These are phyloP conservation scores for Danio choprae DNA, from an alignment of 2,797 vertebrate species.

Conservation along the genomic window DNA sequence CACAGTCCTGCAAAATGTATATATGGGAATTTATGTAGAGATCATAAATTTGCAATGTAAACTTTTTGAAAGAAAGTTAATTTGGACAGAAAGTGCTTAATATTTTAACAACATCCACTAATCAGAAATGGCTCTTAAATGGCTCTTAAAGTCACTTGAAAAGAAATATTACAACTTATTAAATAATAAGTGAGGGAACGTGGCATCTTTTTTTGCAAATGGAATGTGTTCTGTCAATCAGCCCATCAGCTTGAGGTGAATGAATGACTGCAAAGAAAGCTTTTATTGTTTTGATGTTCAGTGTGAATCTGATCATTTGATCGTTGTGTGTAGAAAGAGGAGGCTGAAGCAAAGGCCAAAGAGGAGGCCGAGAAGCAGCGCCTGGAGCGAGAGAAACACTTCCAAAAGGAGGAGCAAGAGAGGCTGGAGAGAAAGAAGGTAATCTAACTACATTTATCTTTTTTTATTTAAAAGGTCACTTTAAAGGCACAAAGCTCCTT, in stretches of 20 bases:
- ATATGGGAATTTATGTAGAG: not conserved
- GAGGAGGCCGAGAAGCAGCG: slow-evolving; percentile 94
- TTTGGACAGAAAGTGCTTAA: not conserved
- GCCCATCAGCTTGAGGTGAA: not conserved
- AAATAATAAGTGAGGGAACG: not conserved
- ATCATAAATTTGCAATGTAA: not conserved
- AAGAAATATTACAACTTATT: not conserved
- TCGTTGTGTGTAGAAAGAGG: slow-evolving; percentile 84
- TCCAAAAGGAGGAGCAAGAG: slow-evolving; percentile 97
- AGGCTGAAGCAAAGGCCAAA: slow-evolving; percentile 86
- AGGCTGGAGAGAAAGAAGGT: slow-evolving; percentile 94
- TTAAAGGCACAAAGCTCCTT: not conserved
- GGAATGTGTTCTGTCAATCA: not conserved
- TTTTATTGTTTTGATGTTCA: not conserved
- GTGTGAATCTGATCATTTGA: slow-evolving; percentile 7
- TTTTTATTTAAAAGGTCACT: not conserved
- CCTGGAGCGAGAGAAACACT: slow-evolving; percentile 94
- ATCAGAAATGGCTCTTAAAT: not conserved
- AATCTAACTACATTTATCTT: slow-evolving; percentile 23
- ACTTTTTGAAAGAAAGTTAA: too few species aligned
- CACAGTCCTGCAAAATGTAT: not conserved
- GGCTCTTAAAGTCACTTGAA: too few species aligned
- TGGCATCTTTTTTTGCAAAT: not conserved
- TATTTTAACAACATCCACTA: not conserved
- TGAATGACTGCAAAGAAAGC: not conserved